phyloP scores from a whole-genome alignment of 2,888 invertebrate species.

The Leuctra nigra region DNA sequence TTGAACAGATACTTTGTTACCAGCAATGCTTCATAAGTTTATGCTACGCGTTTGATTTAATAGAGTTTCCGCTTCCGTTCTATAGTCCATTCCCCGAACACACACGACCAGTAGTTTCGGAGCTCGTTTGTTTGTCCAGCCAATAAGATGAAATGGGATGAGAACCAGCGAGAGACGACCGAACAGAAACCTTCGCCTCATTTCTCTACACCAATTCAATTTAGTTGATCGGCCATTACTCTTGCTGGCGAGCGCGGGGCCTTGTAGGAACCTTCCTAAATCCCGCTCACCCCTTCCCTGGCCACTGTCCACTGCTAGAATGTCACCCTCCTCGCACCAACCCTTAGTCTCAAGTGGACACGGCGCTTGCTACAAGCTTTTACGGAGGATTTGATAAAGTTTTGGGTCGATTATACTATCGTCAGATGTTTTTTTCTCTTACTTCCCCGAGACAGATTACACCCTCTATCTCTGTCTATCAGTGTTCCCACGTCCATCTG shows the following conservation, averaged over 20 bases:
- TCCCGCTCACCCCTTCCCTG: slow-evolving; percentile 17
- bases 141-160: slow-evolving; percentile 12
- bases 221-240: slow-evolving; percentile 29
- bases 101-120: slow-evolving; percentile 8
- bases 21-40: no score
- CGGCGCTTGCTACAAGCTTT: slow-evolving; percentile 6
- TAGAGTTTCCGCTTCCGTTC: slow-evolving; percentile 15
- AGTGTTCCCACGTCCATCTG: slow-evolving; percentile 18
- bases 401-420: slow-evolving; percentile 19
- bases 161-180: slow-evolving; percentile 8
- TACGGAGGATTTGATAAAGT: slow-evolving; percentile 14
- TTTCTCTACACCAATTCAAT: slow-evolving; percentile 29
- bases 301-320: slow-evolving; percentile 11
- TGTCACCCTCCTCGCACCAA: slow-evolving; percentile 8
- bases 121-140: slow-evolving; percentile 13
- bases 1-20: no score
- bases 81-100: slow-evolving; percentile 9
- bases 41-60: slow-evolving; percentile 14
- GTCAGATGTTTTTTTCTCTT: slow-evolving; percentile 12
- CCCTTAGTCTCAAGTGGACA: slow-evolving; percentile 3
- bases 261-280: slow-evolving; percentile 16
- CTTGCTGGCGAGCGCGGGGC: slow-evolving; percentile 20
- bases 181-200: slow-evolving; percentile 24
- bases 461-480: slow-evolving; percentile 12
- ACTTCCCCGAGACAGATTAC: slow-evolving; percentile 9